Evolutionary conservation across 2,888 invertebrate species (phyloP).

Genomic region (Sminthurides aquaticus): DNA sequence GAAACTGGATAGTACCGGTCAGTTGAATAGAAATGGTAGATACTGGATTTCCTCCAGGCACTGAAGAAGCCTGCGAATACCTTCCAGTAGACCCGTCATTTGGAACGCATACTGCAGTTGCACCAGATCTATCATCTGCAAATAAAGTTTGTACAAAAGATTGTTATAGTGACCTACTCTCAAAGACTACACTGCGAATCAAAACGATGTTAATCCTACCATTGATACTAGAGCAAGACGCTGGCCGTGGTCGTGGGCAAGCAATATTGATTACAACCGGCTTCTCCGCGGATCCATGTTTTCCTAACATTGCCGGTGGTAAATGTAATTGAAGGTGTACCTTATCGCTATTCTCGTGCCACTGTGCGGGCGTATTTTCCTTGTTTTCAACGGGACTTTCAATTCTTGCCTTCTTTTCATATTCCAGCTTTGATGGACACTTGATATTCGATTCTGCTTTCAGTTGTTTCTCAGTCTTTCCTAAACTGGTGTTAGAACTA

Average conservation of each 20-base stretch:
- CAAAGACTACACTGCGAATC: too few relatives aligned
- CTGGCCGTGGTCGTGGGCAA: background rate
- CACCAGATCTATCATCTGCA: too few relatives aligned
- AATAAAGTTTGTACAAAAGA: too few relatives aligned
- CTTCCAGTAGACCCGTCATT: too few relatives aligned
- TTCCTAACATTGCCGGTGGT: background rate
- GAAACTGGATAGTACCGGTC: background rate
- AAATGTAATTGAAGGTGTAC: constrained; percentile 12
- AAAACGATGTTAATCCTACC: too few relatives aligned
- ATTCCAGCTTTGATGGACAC: background rate
- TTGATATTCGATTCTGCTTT: background rate
- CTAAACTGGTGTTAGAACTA: background rate
- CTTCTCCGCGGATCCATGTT: background rate
- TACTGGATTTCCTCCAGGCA: background rate
- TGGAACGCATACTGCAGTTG: too few relatives aligned
- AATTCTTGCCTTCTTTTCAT: background rate
- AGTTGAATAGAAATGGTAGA: background rate
- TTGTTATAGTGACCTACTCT: too few relatives aligned
- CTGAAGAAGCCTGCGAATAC: background rate
- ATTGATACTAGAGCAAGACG: background rate
- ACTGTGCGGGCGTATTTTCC: background rate
- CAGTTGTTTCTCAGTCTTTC: background rate
- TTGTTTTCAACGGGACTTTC: background rate
- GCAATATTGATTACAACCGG: constrained; percentile 13
- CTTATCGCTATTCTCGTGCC: background rate